A percentile compares a stretch with the other conserved stretches of the same genome.
phyloP scores from a whole-genome alignment of 1,140 invertebrate species.

The Meloidogyne chitwoodi region DNA sequence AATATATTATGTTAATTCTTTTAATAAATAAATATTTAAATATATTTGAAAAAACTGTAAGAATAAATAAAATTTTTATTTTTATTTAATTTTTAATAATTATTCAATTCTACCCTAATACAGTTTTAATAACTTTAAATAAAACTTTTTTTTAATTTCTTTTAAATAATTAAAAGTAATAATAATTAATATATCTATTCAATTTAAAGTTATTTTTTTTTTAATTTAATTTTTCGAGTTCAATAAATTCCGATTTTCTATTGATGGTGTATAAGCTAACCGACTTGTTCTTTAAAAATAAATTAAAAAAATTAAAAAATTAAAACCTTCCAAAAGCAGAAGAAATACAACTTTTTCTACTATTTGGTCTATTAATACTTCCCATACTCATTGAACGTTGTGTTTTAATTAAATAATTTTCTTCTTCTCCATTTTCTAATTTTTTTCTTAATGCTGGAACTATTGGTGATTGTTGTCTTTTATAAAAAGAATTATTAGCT shows the following conservation, averaged over 20 bases:
- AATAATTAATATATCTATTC: no score
- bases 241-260: background rate
- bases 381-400: background rate
- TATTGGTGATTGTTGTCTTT: slow-evolving; percentile 13
- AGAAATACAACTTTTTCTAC: background rate
- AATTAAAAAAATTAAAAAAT: background rate
- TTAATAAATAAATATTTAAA: no score
- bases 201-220: no score
- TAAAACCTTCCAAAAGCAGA: background rate
- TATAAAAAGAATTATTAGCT: background rate
- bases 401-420: background rate
- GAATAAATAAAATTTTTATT: no score
- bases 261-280: background rate
- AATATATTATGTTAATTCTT: no score
- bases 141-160: no score
- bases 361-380: background rate
- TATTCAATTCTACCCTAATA: no score
- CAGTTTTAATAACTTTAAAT: no score
- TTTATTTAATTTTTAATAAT: no score
- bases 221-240: no score
- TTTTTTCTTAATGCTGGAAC: slow-evolving; percentile 11
- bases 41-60: no score
- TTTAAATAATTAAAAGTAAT: no score
- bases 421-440: background rate
- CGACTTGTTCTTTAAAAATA: background rate